Evolutionary conservation across 2,797 vertebrate species (phyloP).

Genomic region (Poeciliopsis infans): DNA sequence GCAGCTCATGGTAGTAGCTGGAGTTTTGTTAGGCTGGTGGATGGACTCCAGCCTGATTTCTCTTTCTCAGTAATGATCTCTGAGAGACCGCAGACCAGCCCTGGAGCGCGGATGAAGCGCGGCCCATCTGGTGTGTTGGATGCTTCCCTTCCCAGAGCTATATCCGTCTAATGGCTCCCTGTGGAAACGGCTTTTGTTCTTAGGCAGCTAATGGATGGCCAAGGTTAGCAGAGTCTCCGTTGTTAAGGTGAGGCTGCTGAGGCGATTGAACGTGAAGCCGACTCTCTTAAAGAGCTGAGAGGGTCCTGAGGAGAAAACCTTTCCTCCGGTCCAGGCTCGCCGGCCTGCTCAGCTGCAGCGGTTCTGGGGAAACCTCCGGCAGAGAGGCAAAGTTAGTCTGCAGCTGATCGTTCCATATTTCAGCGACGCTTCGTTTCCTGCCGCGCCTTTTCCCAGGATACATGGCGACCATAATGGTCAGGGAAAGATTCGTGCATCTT

Average conservation of each 20-base stretch:
- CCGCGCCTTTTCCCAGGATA: too few species aligned
- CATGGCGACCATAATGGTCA: too few species aligned
- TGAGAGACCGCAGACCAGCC: slow-evolving; percentile 59
- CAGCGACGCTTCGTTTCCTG: too few species aligned
- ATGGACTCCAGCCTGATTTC: slow-evolving; percentile 41
- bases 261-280: slow-evolving; percentile 61
- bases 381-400: slow-evolving; percentile 30
- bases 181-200: slow-evolving; percentile 73
- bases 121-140: slow-evolving; percentile 73
- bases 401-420: too few species aligned
- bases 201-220: slow-evolving; percentile 72
- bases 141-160: slow-evolving; percentile 64
- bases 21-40: background rate
- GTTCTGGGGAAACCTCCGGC: slow-evolving; percentile 28
- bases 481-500: too few species aligned
- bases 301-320: slow-evolving; percentile 24
- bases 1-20: background rate
- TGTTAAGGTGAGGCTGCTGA: slow-evolving; percentile 68
- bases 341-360: slow-evolving; percentile 46
- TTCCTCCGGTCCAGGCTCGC: slow-evolving; percentile 6
- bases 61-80: slow-evolving; percentile 35
- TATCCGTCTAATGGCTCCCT: slow-evolving; percentile 74
- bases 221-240: slow-evolving; percentile 70
- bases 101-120: slow-evolving; percentile 59
- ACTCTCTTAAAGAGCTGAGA: slow-evolving; percentile 42